Evolutionary conservation across 2,113 vertebrate genomes (phyloP).

Genomic region (Tachycineta bicolor): DNA sequence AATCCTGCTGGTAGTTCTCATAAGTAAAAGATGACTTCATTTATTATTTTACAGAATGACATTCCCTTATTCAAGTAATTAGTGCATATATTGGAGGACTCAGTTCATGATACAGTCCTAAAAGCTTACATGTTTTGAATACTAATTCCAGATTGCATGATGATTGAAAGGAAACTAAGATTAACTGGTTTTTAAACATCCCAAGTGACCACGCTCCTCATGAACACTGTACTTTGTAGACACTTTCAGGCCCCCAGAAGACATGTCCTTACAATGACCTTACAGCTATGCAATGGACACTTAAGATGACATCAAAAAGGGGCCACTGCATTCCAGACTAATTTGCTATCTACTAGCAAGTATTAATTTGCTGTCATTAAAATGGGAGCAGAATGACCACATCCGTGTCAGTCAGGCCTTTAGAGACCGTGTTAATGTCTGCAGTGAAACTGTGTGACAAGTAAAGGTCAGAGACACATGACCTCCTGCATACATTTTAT

Average conservation of each 20-base stretch:
- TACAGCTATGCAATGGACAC: background rate
- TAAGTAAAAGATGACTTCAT: constrained; percentile 54
- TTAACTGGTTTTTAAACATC: background rate
- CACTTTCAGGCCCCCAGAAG: background rate
- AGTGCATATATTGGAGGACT: background rate
- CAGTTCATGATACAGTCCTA: background rate
- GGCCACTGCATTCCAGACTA: background rate
- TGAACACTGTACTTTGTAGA: background rate
- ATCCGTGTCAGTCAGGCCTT: background rate
- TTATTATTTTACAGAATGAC: constrained; percentile 54
- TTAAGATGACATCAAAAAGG: background rate
- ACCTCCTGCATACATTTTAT: background rate
- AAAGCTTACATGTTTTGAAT: constrained; percentile 20
- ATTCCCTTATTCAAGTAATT: constrained; percentile 40
- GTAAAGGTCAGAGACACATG: background rate
- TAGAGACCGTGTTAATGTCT: background rate
- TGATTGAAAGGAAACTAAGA: background rate
- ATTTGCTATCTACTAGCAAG: background rate
- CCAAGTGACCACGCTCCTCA: background rate
- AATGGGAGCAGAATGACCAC: background rate
- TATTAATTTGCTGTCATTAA: background rate
- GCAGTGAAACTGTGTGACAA: background rate
- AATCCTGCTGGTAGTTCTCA: constrained; percentile 40
- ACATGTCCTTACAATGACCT: background rate
- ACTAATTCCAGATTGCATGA: background rate